Evolutionary conservation across 2,113 vertebrate species (phyloP), one percentile per base, ranked within the genome.

Genomic region (Salvelinus namaycush): DNA sequence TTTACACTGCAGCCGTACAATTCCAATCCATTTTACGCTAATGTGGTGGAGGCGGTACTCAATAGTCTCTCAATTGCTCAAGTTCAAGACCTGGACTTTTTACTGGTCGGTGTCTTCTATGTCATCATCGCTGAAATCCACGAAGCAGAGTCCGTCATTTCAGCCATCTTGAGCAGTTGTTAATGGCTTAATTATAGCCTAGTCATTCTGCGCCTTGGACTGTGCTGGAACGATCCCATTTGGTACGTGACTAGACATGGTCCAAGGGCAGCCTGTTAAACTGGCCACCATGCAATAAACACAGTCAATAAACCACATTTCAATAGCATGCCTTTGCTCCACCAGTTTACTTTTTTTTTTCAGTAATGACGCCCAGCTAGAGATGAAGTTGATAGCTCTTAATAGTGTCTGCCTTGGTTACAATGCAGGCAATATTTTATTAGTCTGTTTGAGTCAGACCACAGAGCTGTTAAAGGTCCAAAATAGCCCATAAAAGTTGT

Each of bases 371-470:
- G 83, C 85, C 83, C 86, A 80, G 73, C 88, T 87, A 82, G 77
- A 91, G 89, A 91, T 89, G 80, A 87, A 91, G 89, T 90, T 82
- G 86, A 90, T 86, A 76, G 81, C 79, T 82, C 80, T 84, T 92
- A 92, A 93, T 88, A 71, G 90, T 87, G 87, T 92, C 86, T 92
- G 89, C 87, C 72, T 71, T 70, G 73, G 81, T 78, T 77, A 83
- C 84, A 85, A 76, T 16, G 68, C 75, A 74, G 79, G 79, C 79
- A 20, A 39, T 89, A 81, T 84, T 93, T 93, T 92, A 93, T 90
- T 88, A 88, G 93, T 82, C 91, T 91, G 88, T 92, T 90, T 89
- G 87, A 90, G 89, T 92, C 85, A 83, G 76, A 91, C 89, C 82
- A 80, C 86, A 83, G 80, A 86, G 87, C 84, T 83, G 89, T 93